A percentile compares a stretch with the other conserved stretches of the same genome.
Conservation (phyloP, 2,113 vertebrate species). For the Oreocharis arfaki region DNA sequence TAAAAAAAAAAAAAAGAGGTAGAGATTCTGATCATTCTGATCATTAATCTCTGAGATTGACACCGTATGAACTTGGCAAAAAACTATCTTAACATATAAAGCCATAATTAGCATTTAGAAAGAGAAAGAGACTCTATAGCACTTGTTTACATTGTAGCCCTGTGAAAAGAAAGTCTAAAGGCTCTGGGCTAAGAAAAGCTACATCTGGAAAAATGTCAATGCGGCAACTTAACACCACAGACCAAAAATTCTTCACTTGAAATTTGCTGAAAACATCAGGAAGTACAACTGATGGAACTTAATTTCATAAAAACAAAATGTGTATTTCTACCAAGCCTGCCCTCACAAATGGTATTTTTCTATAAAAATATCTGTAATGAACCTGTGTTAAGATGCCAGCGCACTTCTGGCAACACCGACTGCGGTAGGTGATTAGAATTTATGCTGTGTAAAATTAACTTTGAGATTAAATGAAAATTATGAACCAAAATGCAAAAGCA, state of each 20-base stretch:
- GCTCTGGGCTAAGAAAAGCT: background rate
- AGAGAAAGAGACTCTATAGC: background rate
- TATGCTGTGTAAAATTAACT: constrained; percentile 62
- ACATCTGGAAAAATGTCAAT: background rate
- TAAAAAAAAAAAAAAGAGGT: fast-evolving
- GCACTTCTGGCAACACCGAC: background rate
- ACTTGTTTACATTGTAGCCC: background rate
- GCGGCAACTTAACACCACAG: background rate
- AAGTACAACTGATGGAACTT: background rate
- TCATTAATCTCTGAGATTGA: background rate
- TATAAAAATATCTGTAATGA: background rate
- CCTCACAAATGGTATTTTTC: background rate
- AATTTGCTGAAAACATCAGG: background rate
- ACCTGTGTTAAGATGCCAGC: background rate
- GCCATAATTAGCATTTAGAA: background rate
- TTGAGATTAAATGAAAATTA: constrained; percentile 36
- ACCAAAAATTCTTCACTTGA: background rate
- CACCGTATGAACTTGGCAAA: background rate
- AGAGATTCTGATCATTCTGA: background rate
- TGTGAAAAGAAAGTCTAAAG: background rate
- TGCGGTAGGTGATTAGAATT: constrained; percentile 33
- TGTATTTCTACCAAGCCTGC: background rate
- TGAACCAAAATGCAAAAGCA: background rate
- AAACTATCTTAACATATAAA: background rate
- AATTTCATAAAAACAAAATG: background rate